Evolutionary conservation across 2,113 vertebrate species (phyloP).

Genomic region (Periophthalmodon schlosseri): DNA sequence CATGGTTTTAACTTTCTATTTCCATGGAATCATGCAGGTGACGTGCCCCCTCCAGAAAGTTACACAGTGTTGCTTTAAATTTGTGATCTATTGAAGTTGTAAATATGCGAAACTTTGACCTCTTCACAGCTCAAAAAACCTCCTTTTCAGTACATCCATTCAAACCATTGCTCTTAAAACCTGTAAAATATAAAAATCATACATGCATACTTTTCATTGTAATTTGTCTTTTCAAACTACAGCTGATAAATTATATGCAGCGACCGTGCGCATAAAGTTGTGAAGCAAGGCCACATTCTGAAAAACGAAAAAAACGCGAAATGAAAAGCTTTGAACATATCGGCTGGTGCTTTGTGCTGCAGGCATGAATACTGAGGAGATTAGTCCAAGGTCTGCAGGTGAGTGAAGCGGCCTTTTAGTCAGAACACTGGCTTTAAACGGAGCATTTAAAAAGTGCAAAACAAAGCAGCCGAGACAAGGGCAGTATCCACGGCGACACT

Average conservation of each 20-base stretch:
- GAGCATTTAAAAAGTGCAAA: neutral
- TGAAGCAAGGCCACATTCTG: neutral
- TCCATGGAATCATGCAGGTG: too few relatives aligned
- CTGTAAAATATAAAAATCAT: too few relatives aligned
- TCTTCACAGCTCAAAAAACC: too few relatives aligned
- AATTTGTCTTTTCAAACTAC: neutral
- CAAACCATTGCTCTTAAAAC: too few relatives aligned
- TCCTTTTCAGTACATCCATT: too few relatives aligned
- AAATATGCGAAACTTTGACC: too few relatives aligned
- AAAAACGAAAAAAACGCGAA: neutral
- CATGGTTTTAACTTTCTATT: too few relatives aligned
- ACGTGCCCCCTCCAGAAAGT: too few relatives aligned
- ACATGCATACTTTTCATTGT: neutral
- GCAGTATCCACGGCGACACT: neutral
- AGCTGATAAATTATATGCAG: neutral
- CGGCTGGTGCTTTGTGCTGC: neutral
- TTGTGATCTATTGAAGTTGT: too few relatives aligned
- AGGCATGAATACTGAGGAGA: neutral
- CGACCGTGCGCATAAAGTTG: too few relatives aligned
- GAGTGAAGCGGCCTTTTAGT: constrained; percentile 1
- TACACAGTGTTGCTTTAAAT: too few relatives aligned
- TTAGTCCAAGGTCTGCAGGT: constrained; percentile 3
- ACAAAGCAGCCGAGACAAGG: neutral
- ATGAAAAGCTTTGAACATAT: neutral
- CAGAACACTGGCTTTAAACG: neutral